Percentiles rank a stretch among this genome's conserved stretches.
Conservation (phyloP, 2,113 vertebrate genomes). For the Coturnix japonica region DNA sequence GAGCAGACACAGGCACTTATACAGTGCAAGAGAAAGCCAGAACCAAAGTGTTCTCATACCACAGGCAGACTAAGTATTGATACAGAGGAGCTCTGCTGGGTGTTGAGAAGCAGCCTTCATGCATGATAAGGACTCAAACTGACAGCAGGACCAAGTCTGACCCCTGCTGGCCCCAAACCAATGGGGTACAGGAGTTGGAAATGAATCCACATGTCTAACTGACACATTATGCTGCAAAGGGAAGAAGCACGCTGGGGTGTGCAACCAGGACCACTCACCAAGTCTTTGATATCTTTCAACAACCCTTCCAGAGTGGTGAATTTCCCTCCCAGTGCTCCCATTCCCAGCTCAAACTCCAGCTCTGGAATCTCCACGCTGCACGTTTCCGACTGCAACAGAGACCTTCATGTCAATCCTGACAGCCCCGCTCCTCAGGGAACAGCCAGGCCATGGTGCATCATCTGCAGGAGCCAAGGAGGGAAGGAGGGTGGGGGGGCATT, state of each 20-base stretch:
- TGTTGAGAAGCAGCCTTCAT: neutral
- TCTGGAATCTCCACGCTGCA: slow-evolving; percentile 90
- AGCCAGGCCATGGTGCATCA: accelerated
- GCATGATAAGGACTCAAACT: neutral
- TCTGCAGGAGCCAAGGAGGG: accelerated
- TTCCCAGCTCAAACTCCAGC: slow-evolving; percentile 95
- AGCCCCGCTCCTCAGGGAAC: neutral
- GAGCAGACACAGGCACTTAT: neutral
- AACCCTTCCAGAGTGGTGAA: slow-evolving; percentile 96
- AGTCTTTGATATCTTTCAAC: slow-evolving; percentile 88
- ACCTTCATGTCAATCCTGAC: neutral
- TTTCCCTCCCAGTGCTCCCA: slow-evolving; percentile 91
- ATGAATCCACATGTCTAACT: neutral
- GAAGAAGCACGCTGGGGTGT: neutral
- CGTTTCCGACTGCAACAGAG: slow-evolving; percentile 84
- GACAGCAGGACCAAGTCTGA: neutral
- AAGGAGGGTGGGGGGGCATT: too few species aligned
- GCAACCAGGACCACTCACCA: slow-evolving; percentile 74
- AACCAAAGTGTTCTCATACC: too few species aligned
- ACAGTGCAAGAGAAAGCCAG: neutral
- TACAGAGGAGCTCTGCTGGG: neutral
- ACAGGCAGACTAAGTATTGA: accelerated
- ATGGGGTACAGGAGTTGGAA: neutral
- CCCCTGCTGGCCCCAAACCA: neutral
- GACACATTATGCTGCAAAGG: neutral